These are phyloP conservation scores for Microchrysa polita DNA, from an alignment of 2,888 invertebrate genomes.

Conservation along the genomic window DNA sequence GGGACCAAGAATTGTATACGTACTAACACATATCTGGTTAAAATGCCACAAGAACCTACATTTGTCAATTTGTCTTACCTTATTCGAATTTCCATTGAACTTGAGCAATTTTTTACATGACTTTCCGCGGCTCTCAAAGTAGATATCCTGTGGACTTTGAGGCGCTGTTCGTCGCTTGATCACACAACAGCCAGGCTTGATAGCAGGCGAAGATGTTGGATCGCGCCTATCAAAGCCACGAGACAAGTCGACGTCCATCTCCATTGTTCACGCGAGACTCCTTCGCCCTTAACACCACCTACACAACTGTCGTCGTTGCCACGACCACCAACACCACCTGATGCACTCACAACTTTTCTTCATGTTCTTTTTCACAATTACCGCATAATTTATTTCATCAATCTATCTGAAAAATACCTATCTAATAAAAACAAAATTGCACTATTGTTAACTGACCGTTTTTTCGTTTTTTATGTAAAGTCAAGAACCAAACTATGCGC, in stretches of 20 bases:
- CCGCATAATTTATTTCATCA: not conserved
- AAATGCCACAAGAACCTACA: not conserved
- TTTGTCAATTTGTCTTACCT: constrained; percentile 67
- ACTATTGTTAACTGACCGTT: too few species aligned
- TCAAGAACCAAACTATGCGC: too few species aligned
- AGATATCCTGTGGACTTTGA: constrained; percentile 70
- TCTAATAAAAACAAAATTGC: not conserved
- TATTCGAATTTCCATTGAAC: constrained; percentile 84
- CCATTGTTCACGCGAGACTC: constrained; percentile 54
- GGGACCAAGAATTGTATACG: not conserved
- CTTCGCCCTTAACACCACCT: not conserved
- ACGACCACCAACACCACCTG: constrained; percentile 43
- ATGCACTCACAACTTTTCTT: constrained; percentile 45
- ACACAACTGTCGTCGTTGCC: constrained; percentile 24
- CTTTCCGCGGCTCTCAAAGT: constrained; percentile 82
- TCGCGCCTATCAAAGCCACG: constrained; percentile 56
- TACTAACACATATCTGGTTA: not conserved
- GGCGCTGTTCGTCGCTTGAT: constrained; percentile 54
- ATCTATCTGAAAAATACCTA: not conserved
- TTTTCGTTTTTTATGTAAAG: too few species aligned
- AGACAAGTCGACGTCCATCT: constrained; percentile 63
- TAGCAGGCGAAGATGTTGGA: constrained; percentile 60
- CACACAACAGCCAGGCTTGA: constrained; percentile 54
- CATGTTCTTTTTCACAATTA: constrained; percentile 22
- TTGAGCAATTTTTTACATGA: constrained; percentile 83